Base-by-base conservation (phyloP, 2,113 vertebrate species). In the Brachyistius frenatus region DNA sequence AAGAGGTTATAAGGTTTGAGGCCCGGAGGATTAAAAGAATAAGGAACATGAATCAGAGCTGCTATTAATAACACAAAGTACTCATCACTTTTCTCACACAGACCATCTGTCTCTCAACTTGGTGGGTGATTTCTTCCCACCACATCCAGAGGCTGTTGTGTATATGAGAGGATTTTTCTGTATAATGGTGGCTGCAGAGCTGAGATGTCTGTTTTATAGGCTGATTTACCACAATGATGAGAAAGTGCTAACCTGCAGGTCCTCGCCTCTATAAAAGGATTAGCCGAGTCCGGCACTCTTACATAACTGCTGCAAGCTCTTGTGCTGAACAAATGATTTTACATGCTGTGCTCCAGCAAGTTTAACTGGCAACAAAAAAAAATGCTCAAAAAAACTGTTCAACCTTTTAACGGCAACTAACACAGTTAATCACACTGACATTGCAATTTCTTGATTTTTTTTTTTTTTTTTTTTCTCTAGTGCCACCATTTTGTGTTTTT, bases 161-260 rank as follows among this genome's bases (percentile, higher is more conserved):
- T 54, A 3, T 41, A 11, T 36, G 14, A 57, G 63, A 71, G 75
- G 64, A 56, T 74, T 11, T 58, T 15, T 75, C 14, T 78, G 32
- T 49, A 1, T 5, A 61, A 11, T 9, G 44, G n/a, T 3, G 39
- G 70, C 53, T 80, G 64, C 41, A 44, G 46, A 15, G 60, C 73
- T 71, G 70, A 70, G 58, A 54, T 7, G 54, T 69, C 73, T 68
- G 47, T 32, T 58, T 76, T 30, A 33, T 54, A n/a, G 57, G 44
- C 74, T 70, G 85, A 85, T 88, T 72, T 53, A 78, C 85, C 83
- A 81, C 73, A 54, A 71, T 87, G 76, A 88, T 76, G 84, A 84
- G 76, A 73, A 77, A 80, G 56, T 13, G n/a, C 37, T 37, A 9
- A 64, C 73, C 83, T 50, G 64, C 68, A 70, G 86, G 64, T 76